Conservation (phyloP, 2,113 vertebrate species). For the Cryptotis parvus region DNA sequence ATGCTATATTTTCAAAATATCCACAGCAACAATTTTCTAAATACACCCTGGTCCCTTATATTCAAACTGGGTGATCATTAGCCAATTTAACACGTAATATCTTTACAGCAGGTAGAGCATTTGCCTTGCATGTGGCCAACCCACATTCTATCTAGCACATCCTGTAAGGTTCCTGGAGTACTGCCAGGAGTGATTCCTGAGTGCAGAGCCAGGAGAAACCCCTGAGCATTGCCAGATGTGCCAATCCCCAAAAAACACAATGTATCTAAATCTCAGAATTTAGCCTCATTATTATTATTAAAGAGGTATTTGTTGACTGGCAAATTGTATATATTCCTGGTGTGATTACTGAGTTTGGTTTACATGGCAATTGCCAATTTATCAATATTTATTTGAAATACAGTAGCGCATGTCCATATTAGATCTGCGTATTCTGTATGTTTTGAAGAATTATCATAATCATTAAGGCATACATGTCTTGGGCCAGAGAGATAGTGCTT, state of each 20-base stretch:
- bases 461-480: too few relatives aligned
- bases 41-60: background rate
- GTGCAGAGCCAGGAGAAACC: too few relatives aligned
- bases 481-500: too few relatives aligned
- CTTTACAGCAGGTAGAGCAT: background rate
- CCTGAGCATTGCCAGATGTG: too few relatives aligned
- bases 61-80: background rate
- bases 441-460: slow-evolving; percentile 37
- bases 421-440: background rate
- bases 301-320: background rate
- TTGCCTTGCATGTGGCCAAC: too few relatives aligned
- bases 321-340: background rate
- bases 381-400: slow-evolving; percentile 31
- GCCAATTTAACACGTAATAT: background rate
- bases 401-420: background rate
- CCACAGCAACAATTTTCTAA: background rate
- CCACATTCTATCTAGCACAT: too few relatives aligned
- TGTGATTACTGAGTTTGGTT: background rate
- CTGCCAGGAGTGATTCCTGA: too few relatives aligned
- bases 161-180: too few relatives aligned
- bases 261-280: slow-evolving; percentile 39
- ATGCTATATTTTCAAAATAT: slow-evolving; percentile 22
- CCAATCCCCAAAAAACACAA: too few relatives aligned
- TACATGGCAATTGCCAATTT: background rate
- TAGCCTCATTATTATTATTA: background rate